Conservation (phyloP, 2,113 vertebrate genomes). For the Sander lucioperca region DNA sequence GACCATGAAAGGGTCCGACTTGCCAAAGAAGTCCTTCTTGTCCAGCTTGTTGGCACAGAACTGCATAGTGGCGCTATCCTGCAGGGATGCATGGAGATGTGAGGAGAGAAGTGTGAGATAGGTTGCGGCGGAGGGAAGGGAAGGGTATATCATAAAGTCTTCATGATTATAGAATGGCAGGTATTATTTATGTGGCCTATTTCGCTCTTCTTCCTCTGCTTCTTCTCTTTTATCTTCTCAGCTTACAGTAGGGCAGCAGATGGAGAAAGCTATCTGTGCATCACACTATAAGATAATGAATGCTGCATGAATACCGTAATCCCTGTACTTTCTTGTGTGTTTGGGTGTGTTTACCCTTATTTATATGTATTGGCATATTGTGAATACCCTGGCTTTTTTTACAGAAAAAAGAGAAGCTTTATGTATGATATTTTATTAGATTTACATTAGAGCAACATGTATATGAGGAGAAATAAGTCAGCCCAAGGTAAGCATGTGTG, state of each 20-base stretch:
- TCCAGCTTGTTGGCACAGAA: slow-evolving; percentile 95
- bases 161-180: slow-evolving; percentile 11
- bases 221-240: slow-evolving; percentile 28
- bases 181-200: slow-evolving; percentile 30
- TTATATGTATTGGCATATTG: neutral
- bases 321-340: neutral
- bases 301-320: slow-evolving; percentile 25
- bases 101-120: slow-evolving; percentile 6
- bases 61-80: slow-evolving; percentile 93
- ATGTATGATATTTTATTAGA: neutral
- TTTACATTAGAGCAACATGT: neutral
- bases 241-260: slow-evolving; percentile 24
- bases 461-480: neutral
- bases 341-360: neutral
- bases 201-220: neutral
- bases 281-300: slow-evolving; percentile 23
- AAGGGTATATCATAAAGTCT: slow-evolving; percentile 6
- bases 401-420: neutral
- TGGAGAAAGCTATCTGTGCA: slow-evolving; percentile 24
- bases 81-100: slow-evolving; percentile 34
- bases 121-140: too few species aligned
- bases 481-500: neutral
- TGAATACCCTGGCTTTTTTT: neutral
- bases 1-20: slow-evolving; percentile 94
- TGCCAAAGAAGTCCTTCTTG: slow-evolving; percentile 96